Percentiles rank a stretch among this genome's conserved stretches.
Conservation (phyloP, 2,113 vertebrate genomes). For the Pachypanchax playfairii region DNA sequence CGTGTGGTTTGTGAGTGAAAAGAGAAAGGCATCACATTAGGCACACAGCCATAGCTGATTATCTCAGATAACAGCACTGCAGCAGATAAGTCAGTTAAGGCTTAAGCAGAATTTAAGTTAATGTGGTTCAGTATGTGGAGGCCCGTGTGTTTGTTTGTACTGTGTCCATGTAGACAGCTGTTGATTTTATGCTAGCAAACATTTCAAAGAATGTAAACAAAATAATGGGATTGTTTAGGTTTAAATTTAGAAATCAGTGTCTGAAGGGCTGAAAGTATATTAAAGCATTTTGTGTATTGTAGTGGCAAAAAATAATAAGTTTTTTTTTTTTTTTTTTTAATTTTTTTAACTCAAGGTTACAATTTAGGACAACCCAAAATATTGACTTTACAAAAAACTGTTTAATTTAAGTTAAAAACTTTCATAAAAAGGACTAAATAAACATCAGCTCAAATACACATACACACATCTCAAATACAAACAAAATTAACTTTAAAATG, state of each 20-base stretch:
- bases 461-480: too few species aligned
- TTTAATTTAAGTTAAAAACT: too few species aligned
- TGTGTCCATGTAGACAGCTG: not conserved
- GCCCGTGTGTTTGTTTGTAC: constrained; percentile 10
- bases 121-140: constrained; percentile 7
- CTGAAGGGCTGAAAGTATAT: not conserved
- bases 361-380: too few species aligned
- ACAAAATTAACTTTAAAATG: too few species aligned
- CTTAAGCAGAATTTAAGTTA: constrained; percentile 15
- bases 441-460: too few species aligned
- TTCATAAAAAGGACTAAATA: too few species aligned
- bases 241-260: not conserved
- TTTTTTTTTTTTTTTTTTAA: too few species aligned
- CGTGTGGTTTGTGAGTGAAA: constrained; percentile 35
- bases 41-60: constrained; percentile 50
- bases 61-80: constrained; percentile 36
- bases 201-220: not conserved
- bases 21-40: constrained; percentile 49
- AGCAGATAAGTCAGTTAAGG: constrained; percentile 35
- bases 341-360: too few species aligned
- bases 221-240: not conserved
- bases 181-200: not conserved
- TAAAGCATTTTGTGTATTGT: not conserved
- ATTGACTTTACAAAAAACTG: too few species aligned
- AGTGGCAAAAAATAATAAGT: too few species aligned